Evolutionary conservation across 1,140 invertebrate genomes (phyloP), one percentile per base, ranked within the genome.

Genomic region (Zeugodacus cucurbitae): DNA sequence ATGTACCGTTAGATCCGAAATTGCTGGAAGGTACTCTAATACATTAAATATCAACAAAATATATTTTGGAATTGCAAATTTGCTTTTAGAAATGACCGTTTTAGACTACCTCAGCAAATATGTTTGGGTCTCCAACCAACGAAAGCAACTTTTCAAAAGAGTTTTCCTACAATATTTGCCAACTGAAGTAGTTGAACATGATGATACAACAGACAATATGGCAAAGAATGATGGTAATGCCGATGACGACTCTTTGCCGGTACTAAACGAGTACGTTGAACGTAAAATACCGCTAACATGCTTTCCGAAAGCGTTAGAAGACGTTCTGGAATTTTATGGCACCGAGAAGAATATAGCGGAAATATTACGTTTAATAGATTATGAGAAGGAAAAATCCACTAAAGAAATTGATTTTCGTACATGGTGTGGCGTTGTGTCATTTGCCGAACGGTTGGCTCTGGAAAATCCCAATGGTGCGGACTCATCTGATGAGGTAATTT

Each of bases 351-450:
- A 92, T 89, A 91, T 93, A 1, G 78, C 89, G 3, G 88, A 90
- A 62, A 90, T 92, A 14, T 86, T 92, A 0, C 57, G 67, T 10
- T 70, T 90, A 37, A 48, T 93, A 20, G 90, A 87, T 3, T 92
- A 93, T 64, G 89, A 88, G 6, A 87, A 85, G 29, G 48, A 91
- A 1, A 22, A 74, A 78, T 87, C 57, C 85, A 14, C 70, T 86
- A 62, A 11, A 89, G 89, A 2, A 87, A 88, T 94, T 11, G 93
- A 93, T 90, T 95, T 95, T 89, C 93, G 95, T 3, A 91, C 93
- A 20, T 95, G 95, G 95, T 95, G 95, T 89, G 95, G 95, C 11
- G 90, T 95, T n/a, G 95, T 95, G n/a, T 94, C 95, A 0, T 93
- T 94, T 59, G 93, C 93, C 8, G 95, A 95, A 88, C 93, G 95